Percentiles rank a stretch among this genome's conserved stretches.
Evolutionary conservation across 1,140 invertebrate genomes (phyloP).

Genomic region (Grapholita molesta): DNA sequence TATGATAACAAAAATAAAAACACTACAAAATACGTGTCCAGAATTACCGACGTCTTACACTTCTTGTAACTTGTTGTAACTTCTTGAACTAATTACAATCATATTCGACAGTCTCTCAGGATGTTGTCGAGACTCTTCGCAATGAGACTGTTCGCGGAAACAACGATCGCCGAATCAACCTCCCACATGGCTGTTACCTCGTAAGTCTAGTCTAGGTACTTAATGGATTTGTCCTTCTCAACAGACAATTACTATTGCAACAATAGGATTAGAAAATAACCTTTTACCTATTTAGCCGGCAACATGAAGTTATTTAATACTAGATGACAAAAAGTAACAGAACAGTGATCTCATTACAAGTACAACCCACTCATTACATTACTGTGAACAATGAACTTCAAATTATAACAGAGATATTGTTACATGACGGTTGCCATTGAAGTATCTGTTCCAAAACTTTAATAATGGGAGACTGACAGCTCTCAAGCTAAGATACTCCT

Average conservation of each 20-base stretch:
- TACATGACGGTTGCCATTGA: conserved; percentile 15
- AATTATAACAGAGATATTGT: conserved; percentile 3
- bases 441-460: background rate
- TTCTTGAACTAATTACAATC: too few species aligned
- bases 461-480: conserved; percentile 7
- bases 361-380: conserved; percentile 10
- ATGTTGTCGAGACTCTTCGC: too few species aligned
- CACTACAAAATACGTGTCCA: too few species aligned
- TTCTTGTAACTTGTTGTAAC: too few species aligned
- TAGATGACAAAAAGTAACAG: background rate
- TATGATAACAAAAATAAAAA: too few species aligned
- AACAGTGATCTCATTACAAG: conserved; percentile 11
- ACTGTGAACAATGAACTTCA: background rate
- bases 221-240: too few species aligned
- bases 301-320: background rate
- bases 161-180: too few species aligned
- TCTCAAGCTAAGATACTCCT: background rate
- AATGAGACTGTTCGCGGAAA: too few species aligned
- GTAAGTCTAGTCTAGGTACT: too few species aligned
- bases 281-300: background rate
- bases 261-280: background rate
- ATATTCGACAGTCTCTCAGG: too few species aligned
- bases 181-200: too few species aligned
- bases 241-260: background rate
- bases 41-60: too few species aligned